These are phyloP conservation scores for Melieria picta DNA, from an alignment of 2,888 invertebrate genomes.

Conservation along the genomic window DNA sequence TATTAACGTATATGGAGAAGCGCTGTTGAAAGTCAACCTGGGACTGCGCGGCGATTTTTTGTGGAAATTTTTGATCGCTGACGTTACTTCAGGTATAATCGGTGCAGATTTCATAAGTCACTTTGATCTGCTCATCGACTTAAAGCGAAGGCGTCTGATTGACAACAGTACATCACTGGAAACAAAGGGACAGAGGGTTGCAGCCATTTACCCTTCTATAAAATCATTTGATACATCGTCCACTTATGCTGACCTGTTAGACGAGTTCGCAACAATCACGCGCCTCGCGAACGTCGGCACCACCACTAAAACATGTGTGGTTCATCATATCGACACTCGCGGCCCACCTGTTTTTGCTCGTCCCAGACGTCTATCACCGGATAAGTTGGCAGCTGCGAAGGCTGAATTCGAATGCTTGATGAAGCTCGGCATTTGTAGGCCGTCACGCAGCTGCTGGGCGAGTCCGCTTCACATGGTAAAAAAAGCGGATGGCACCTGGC, in stretches of 20 bases:
- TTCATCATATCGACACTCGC: conserved; percentile 6
- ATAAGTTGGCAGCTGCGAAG: conserved; percentile 12
- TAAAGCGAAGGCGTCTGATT: conserved; percentile 25
- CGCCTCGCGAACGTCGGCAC: neutral
- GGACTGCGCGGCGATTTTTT: conserved; percentile 18
- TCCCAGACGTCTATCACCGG: conserved; percentile 10
- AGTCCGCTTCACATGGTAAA: conserved; percentile 57
- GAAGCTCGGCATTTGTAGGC: conserved; percentile 5
- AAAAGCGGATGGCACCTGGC: conserved; percentile 40
- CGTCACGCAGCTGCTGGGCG: conserved; percentile 35
- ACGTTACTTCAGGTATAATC: conserved; percentile 32
- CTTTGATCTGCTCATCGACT: conserved; percentile 27
- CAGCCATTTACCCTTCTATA: neutral
- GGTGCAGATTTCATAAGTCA: conserved; percentile 29
- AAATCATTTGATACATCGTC: conserved; percentile 11
- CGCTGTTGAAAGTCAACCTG: neutral
- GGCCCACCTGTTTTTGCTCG: conserved; percentile 11
- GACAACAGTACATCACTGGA: conserved; percentile 25
- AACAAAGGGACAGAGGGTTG: neutral
- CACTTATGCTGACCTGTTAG: neutral
- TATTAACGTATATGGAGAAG: neutral
- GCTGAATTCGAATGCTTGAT: conserved; percentile 1
- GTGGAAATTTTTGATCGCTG: conserved; percentile 28
- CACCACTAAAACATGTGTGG: neutral
- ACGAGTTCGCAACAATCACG: conserved; percentile 6